These are phyloP conservation scores for Parazoanthus atlanticus DNA, from an alignment of 92 coral and sea anemone species.

Conservation along the genomic window DNA sequence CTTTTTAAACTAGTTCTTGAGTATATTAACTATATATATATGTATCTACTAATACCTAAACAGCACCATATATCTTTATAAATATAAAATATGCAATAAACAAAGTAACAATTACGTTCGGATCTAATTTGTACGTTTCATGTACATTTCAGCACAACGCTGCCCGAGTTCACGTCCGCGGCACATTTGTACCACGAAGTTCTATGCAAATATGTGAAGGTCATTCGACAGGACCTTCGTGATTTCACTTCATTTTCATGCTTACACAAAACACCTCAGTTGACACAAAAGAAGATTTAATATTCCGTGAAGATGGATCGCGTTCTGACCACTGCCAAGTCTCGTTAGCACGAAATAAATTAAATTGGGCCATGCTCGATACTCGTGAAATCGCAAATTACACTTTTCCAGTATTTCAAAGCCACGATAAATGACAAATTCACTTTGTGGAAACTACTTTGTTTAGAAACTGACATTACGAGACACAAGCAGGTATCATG, in stretches of 20 bases:
- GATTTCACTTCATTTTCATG: conserved; percentile 6
- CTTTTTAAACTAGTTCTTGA: not conserved
- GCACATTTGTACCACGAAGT: not conserved
- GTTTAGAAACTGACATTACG: not conserved
- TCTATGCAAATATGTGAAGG: not conserved
- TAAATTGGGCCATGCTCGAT: no score
- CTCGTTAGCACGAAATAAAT: not conserved
- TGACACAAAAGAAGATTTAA: not conserved
- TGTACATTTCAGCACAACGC: conserved; percentile 4
- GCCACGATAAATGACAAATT: not conserved
- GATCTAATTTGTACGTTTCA: not conserved
- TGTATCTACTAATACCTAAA: not conserved
- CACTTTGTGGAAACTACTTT: not conserved
- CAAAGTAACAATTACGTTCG: not conserved
- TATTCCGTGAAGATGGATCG: not conserved
- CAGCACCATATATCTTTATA: no score
- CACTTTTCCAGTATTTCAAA: not conserved
- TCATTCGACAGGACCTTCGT: conserved; percentile 1
- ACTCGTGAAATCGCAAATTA: not conserved
- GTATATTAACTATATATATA: no score
- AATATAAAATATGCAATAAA: not conserved
- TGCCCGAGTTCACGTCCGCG: not conserved
- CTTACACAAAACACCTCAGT: not conserved
- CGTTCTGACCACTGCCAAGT: not conserved
- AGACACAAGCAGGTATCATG: not conserved